Conservation (phyloP, 92 coral and sea anemone genomes). For the Parazoanthus swiftii region DNA sequence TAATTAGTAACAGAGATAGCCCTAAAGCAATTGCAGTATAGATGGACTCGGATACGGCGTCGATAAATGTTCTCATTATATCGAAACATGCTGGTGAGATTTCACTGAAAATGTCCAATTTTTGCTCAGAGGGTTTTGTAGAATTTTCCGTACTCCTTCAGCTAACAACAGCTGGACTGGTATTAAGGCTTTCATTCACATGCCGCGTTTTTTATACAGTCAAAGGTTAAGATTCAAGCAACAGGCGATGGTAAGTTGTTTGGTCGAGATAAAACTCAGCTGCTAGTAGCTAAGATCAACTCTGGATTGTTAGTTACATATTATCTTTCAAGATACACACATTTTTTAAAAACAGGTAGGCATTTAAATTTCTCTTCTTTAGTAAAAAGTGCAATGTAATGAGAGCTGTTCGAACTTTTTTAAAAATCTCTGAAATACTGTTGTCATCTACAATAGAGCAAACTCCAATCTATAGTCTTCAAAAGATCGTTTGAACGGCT, state of each 20-base stretch:
- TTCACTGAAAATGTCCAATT: not conserved
- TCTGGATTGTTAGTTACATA: not conserved
- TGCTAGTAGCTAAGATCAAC: not conserved
- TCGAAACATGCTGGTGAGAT: not conserved
- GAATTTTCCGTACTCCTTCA: not conserved
- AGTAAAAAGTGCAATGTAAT: no score
- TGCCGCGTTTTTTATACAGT: not conserved
- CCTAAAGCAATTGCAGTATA: not conserved
- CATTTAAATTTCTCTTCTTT: not conserved
- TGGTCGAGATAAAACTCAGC: slow-evolving; percentile 5
- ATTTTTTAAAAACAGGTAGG: no score
- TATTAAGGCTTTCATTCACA: not conserved
- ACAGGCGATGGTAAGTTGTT: not conserved
- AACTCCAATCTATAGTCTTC: not conserved
- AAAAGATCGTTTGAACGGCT: not conserved
- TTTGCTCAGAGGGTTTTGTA: not conserved
- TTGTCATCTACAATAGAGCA: not conserved
- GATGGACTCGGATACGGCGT: not conserved
- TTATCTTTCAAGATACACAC: not conserved
- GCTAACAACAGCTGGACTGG: not conserved
- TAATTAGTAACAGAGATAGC: not conserved
- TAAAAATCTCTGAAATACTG: not conserved
- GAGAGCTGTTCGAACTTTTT: no score
- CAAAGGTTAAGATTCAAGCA: slow-evolving; percentile 13
- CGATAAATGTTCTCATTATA: not conserved